phyloP scores from a whole-genome alignment of 1,140 invertebrate species.

The Trinorchestia longiramus region DNA sequence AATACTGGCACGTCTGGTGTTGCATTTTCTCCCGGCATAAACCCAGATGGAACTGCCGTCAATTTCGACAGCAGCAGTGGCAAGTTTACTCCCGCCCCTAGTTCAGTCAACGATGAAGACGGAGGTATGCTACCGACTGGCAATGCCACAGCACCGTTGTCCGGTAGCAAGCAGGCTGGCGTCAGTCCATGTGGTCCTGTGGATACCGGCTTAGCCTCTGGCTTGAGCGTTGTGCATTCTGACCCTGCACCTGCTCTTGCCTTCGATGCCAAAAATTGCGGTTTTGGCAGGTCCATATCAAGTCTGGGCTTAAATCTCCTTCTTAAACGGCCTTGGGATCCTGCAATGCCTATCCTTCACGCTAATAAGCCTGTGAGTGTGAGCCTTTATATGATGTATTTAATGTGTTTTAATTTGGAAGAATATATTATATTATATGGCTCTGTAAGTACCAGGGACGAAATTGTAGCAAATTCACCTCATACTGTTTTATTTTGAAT shows the following conservation, averaged over 20 bases:
- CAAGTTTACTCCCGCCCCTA: not conserved
- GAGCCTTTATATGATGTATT: not conserved
- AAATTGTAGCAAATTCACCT: no score
- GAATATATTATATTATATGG: no score
- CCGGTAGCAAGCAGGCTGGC: not conserved
- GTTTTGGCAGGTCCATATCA: constrained; percentile 10
- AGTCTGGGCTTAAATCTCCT: constrained; percentile 73
- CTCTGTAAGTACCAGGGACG: no score
- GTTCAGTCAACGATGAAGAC: not conserved
- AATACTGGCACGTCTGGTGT: not conserved
- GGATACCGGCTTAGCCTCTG: not conserved
- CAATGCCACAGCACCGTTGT: not conserved
- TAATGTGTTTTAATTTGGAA: not conserved
- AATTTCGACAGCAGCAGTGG: not conserved
- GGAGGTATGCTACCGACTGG: not conserved
- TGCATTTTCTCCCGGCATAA: not conserved
- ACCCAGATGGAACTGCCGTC: not conserved
- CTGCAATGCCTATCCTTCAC: constrained; percentile 74
- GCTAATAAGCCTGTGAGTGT: constrained; percentile 75
- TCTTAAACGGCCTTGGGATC: constrained; percentile 84
- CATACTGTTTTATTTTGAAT: no score
- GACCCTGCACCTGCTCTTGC: constrained; percentile 57
- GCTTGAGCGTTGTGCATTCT: not conserved
- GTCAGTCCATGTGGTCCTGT: not conserved
- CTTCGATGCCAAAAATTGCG: not conserved